Evolutionary conservation across 2,113 vertebrate species (phyloP), one percentile per base, ranked within the genome.

Genomic region (Hippocampus barbouri): DNA sequence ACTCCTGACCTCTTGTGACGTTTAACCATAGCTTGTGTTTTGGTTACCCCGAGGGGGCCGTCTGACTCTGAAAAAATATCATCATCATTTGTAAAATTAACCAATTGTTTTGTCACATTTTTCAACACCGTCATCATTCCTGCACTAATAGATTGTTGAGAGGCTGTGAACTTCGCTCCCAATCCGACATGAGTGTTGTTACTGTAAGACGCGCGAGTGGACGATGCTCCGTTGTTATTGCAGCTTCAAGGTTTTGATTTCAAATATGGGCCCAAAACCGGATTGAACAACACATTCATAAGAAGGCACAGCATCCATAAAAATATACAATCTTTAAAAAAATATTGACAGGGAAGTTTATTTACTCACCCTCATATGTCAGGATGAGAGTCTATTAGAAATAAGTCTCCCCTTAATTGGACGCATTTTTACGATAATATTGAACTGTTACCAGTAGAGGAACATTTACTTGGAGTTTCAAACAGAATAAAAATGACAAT

Each of bases 31-130:
- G 73, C 64, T 77, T 59, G 45, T 90, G 85, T 92, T 91, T 90
- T 86, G 80, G 68, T 90, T 84, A 80, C 87, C 81, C 64, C 66
- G 73, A 62, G 73, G 85, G 90, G 86, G 84, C 78, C 77, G 45
- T 75, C 84, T 78, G 83, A 80, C 84, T 83, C 49, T 7, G 27
- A 20, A 71, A 82, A 86, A 88, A 90, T 91, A 90, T 87, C 90
- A 89, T 94, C 91, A 91, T 91, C 91, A 92, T 94, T 94, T 94
- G 85, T 93, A 92, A 93, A 92, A 90, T 93, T 90, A 93, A 93
- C 88, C 86, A 92, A 91, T 92, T 89, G 92, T 91, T 92, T 92
- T 92, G 93, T 92, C 91, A 91, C 89, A 73, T 87, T 92, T 91
- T 90, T 91, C 89, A 90, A 85, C 89, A 68, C 77, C 51, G 64